A percentile compares a stretch with the other conserved stretches of the same genome.
phyloP scores from a whole-genome alignment of 2,797 vertebrate genomes.

The Sarcophilus harrisii region DNA sequence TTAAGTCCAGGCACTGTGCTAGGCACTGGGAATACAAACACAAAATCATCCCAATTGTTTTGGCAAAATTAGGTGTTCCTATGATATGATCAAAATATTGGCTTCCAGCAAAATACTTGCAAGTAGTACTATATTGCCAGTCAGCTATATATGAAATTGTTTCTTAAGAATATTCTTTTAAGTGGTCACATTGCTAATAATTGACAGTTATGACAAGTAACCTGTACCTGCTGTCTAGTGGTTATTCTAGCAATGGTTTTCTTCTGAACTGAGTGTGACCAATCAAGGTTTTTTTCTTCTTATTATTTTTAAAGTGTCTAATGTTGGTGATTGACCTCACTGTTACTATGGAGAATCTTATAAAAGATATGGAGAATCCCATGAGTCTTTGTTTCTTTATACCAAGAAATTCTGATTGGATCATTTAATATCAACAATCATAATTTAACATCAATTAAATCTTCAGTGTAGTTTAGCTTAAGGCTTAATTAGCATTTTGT shows the following conservation, averaged over 20 bases:
- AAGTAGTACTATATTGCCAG: slow-evolving; percentile 53
- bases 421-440: slow-evolving; percentile 24
- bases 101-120: slow-evolving; percentile 29
- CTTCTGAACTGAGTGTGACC: slow-evolving; percentile 52
- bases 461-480: slow-evolving; percentile 54
- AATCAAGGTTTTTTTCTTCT: slow-evolving; percentile 51
- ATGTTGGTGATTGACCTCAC: slow-evolving; percentile 52
- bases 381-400: slow-evolving; percentile 48
- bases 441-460: slow-evolving; percentile 63
- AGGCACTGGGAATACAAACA: background rate
- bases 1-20: background rate
- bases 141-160: slow-evolving; percentile 15
- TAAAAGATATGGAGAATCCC: slow-evolving; percentile 14
- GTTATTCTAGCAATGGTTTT: slow-evolving; percentile 60
- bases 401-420: slow-evolving; percentile 31
- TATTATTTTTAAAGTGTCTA: slow-evolving; percentile 21
- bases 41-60: slow-evolving; percentile 33
- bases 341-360: slow-evolving; percentile 46
- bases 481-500: slow-evolving; percentile 20
- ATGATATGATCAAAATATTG: slow-evolving; percentile 26
- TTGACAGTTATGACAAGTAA: slow-evolving; percentile 49
- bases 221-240: slow-evolving; percentile 52
- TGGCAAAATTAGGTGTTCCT: slow-evolving; percentile 25
- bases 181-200: slow-evolving; percentile 58
- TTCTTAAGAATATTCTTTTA: slow-evolving; percentile 59